Conservation (phyloP, 2,888 invertebrate species). For the Ennomos quercinarius region DNA sequence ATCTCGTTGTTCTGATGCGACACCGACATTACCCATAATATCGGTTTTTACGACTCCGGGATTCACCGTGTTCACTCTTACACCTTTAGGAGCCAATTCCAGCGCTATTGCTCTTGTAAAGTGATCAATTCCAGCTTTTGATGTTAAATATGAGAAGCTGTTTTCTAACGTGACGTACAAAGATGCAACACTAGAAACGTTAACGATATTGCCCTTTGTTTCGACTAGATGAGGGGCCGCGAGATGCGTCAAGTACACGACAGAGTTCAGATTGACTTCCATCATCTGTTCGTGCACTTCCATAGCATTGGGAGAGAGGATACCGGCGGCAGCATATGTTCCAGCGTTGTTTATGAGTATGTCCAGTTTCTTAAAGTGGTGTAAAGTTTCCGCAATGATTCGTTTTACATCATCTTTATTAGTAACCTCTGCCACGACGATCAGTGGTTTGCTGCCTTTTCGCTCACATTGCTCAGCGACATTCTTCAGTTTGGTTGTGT, state of each 20-base stretch:
- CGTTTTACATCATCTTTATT: conserved; percentile 8
- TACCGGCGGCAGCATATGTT: background rate
- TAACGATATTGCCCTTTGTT: conserved; percentile 89
- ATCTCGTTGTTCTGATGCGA: background rate
- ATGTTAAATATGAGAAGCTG: conserved; percentile 34
- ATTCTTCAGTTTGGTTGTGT: conserved; percentile 39
- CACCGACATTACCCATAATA: conserved; percentile 3
- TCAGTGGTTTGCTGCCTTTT: conserved; percentile 9
- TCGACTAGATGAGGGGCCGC: conserved; percentile 42
- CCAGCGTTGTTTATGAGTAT: conserved; percentile 41
- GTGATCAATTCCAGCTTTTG: conserved; percentile 47
- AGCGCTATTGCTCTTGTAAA: conserved; percentile 65
- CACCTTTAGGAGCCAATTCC: conserved; percentile 89
- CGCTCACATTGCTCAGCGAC: conserved; percentile 13
- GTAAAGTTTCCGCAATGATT: conserved; percentile 9
- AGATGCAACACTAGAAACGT: conserved; percentile 69
- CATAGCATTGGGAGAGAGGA: conserved; percentile 27
- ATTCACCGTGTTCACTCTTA: conserved; percentile 84
- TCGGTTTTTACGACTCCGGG: conserved; percentile 39
- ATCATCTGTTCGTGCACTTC: conserved; percentile 29
- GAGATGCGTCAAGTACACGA: conserved; percentile 35
- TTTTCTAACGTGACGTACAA: background rate
- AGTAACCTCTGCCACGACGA: conserved; percentile 17
- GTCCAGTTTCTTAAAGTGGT: conserved; percentile 31
- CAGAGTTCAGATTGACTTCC: conserved; percentile 34